Percentiles rank a stretch among this genome's conserved stretches.
Evolutionary conservation across 2,888 invertebrate genomes (phyloP).

Genomic region (Drosophila monieri): DNA sequence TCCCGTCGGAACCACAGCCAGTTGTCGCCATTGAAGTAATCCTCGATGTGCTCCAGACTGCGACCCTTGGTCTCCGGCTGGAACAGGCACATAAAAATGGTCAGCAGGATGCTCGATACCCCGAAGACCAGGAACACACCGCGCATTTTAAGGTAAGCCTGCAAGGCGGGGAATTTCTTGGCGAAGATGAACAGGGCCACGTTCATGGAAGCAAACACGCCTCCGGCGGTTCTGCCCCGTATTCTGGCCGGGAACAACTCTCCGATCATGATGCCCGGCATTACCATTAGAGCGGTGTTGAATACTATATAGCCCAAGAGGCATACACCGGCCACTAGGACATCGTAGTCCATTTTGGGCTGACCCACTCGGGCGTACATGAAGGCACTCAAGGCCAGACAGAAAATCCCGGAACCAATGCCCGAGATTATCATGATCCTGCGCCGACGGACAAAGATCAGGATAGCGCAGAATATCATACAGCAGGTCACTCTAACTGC

Average conservation of each 20-base stretch:
- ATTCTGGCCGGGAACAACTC: slow-evolving; percentile 90
- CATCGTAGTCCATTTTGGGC: slow-evolving; percentile 71
- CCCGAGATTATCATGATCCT: slow-evolving; percentile 88
- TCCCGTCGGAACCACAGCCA: slow-evolving; percentile 85
- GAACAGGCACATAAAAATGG: slow-evolving; percentile 88
- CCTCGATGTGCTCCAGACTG: slow-evolving; percentile 90
- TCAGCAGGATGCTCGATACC: slow-evolving; percentile 86
- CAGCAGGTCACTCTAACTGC: slow-evolving; percentile 88
- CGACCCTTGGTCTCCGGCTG: slow-evolving; percentile 91
- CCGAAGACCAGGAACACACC: slow-evolving; percentile 91
- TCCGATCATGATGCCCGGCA: slow-evolving; percentile 90
- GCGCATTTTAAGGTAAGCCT: slow-evolving; percentile 86
- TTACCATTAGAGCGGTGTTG: slow-evolving; percentile 90
- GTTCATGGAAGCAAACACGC: slow-evolving; percentile 90
- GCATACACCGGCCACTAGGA: slow-evolving; percentile 80
- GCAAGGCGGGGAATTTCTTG: slow-evolving; percentile 89
- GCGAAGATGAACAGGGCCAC: slow-evolving; percentile 88
- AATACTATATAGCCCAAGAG: slow-evolving; percentile 89
- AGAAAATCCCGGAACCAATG: slow-evolving; percentile 87
- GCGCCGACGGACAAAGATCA: slow-evolving; percentile 88
- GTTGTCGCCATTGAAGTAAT: slow-evolving; percentile 89
- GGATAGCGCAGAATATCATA: slow-evolving; percentile 87
- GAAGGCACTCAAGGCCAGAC: slow-evolving; percentile 86
- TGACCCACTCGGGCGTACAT: slow-evolving; percentile 82
- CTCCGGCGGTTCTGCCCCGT: slow-evolving; percentile 89